Base-by-base conservation (phyloP, 2,888 invertebrate species). In the Norana najaformis region DNA sequence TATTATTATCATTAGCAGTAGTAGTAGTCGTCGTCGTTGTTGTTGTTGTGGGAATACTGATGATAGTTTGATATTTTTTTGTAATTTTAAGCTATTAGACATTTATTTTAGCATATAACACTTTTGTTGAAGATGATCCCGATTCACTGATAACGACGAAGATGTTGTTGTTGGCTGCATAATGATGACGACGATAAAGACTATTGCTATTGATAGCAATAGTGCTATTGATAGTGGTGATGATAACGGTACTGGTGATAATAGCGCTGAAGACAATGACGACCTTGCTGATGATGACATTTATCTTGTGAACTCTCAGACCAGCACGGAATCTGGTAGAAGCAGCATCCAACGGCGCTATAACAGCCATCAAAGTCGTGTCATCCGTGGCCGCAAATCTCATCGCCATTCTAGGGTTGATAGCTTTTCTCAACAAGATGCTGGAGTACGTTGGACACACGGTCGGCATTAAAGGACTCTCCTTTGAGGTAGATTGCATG, bases 281-380 rank as follows among this genome's bases (percentile, higher is more conserved):
- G 35, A 14, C 3, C 14, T 3, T 83, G 20, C 30, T 83, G 35
- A 83, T 35, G 35, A 83, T 83, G 35, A 83, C 20, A 5, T 4
- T 85, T 37, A 35, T 85, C 0, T 23, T 16, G 36, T 85, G 85
- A 18, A 36, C 36, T 85, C 23, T 20, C 94, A 98, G 97, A 88
- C 95, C 97, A 93, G 97, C 97, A 93, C 96, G 96, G 1, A 98
- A 97, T 85, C 96, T 97, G 0, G 95, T 98, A 53, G 98, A 98
- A 93, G 98, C 98, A 0, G 98, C 98, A 0, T 96, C 97, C 0
- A 97, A 97, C 93, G 98, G 98, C 0, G 98, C 97, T 0, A 96
- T 96, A 34, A 96, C 96, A 93, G 98, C 97, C 0, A 96, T 97
- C 5, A 95, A 96, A 0, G 95, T 91, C 35, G 96, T 98, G 20